Percentiles rank a stretch among this genome's conserved stretches.
These are phyloP conservation scores for Mormoops blainvillei DNA, from an alignment of 2,113 vertebrate genomes.

Conservation along the genomic window DNA sequence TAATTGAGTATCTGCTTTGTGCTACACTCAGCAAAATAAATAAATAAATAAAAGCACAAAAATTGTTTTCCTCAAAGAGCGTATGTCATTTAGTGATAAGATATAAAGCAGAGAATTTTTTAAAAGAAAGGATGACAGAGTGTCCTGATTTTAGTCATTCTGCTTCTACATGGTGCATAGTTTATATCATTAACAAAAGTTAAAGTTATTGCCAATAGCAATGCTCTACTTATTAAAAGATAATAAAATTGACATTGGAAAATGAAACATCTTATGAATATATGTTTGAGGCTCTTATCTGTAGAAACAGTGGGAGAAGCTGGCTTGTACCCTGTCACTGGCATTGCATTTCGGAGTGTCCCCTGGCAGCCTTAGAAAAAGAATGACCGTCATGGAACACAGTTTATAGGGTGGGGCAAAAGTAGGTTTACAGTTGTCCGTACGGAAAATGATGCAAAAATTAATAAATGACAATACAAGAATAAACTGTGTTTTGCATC, in stretches of 20 bases:
- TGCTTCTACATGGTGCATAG: background rate
- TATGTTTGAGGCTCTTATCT: background rate
- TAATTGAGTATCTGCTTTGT: background rate
- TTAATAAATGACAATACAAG: too few relatives aligned
- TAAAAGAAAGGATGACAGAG: background rate
- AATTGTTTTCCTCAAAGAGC: background rate
- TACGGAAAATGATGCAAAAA: too few relatives aligned
- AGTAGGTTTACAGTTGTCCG: too few relatives aligned
- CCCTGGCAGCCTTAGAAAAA: background rate
- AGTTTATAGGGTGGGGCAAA: background rate
- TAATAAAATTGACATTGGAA: background rate
- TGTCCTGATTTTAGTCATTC: background rate
- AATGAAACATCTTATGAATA: background rate
- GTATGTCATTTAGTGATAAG: background rate
- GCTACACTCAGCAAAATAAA: background rate
- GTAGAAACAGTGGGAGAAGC: background rate
- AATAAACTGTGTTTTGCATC: too few relatives aligned
- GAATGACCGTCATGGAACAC: background rate
- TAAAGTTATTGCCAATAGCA: background rate
- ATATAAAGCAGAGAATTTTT: background rate
- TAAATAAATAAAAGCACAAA: background rate
- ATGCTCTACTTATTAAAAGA: background rate
- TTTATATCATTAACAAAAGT: background rate
- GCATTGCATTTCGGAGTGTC: background rate
- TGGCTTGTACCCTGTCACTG: rapidly evolving